Base-by-base conservation (phyloP, 37 sponge, comb jelly and placozoan genomes). In the Crambe crambe region DNA sequence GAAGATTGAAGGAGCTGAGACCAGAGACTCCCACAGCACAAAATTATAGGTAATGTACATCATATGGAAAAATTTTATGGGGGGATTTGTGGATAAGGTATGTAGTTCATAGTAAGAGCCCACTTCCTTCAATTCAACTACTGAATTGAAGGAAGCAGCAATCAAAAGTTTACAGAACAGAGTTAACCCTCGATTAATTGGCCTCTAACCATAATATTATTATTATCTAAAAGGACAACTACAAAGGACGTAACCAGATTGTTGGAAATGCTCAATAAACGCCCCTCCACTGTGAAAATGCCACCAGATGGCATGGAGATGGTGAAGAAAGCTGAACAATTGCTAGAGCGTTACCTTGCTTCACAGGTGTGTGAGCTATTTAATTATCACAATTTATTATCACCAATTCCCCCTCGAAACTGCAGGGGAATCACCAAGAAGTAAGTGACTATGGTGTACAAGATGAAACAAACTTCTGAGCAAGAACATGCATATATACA, bases 281-380 rank as follows among this genome's bases (percentile, higher is more conserved):
- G 83, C 21, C 89, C 89, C 26, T 64, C 68, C 22, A 78, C 81
- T n/a, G 80, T 95, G 30, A 68, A 85, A 61, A 86, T 95, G 75
- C 92, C 96, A 42, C 82, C 96, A 32, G 96, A 95, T 85, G 92
- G 96, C 23, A 22, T 91, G 47, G 82, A 88, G 68, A 86, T 95
- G 0, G 77, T 95, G 20, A 57, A 37, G 6, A 91, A 92, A 89
- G 78, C 96, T 3, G 96, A 95, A 68, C 75, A 83, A 54, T 83
- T 92, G 29, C 75, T 95, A 0, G 47, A 81, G 17, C 68, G 86
- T 26, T 95, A 91, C 66, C 75, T 83, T 0, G 73, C 61, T 20
- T 77, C 90, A 66, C 87, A 94, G 81, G 94, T 91, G 59, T n/a
- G n/a, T n/a, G n/a, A n/a, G n/a, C n/a, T n/a, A n/a, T n/a, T n/a